These are phyloP conservation scores for Prolemur simus DNA, from an alignment of 2,113 vertebrate species.

Conservation along the genomic window DNA sequence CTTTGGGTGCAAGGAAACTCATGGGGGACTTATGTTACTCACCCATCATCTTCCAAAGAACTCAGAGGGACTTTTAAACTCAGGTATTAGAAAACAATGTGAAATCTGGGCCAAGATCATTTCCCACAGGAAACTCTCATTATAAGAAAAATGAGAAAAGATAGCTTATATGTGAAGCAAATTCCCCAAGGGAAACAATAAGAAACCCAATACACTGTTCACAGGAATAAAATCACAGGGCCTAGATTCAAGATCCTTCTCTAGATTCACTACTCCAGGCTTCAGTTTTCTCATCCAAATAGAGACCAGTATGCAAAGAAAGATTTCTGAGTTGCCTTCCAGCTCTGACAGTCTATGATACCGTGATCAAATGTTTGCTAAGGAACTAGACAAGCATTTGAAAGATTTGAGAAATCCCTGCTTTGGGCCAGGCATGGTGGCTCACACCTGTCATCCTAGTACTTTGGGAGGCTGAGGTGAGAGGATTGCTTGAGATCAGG, in stretches of 20 bases:
- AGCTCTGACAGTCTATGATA: neutral
- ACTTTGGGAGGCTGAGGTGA: too few relatives aligned
- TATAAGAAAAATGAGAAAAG: neutral
- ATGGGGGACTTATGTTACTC: neutral
- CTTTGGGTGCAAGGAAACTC: neutral
- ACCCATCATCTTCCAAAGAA: neutral
- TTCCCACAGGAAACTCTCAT: slow-evolving; percentile 46
- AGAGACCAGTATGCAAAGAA: neutral
- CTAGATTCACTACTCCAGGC: neutral
- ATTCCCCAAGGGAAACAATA: slow-evolving; percentile 24
- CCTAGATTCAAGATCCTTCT: neutral
- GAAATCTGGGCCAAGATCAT: slow-evolving; percentile 62
- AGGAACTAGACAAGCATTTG: neutral
- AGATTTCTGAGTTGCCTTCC: neutral
- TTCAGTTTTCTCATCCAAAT: neutral
- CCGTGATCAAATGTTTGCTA: slow-evolving; percentile 56
- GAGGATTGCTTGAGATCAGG: too few relatives aligned
- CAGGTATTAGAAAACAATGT: slow-evolving; percentile 57
- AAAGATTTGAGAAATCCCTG: slow-evolving; percentile 7
- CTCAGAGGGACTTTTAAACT: slow-evolving; percentile 32
- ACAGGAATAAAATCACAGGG: neutral
- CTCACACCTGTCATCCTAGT: too few relatives aligned
- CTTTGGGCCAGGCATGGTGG: neutral
- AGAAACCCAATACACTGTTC: slow-evolving; percentile 1
- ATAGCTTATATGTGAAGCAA: neutral